These are phyloP conservation scores for Tholera decimalis DNA, from an alignment of 2,888 invertebrate genomes.

Conservation along the genomic window DNA sequence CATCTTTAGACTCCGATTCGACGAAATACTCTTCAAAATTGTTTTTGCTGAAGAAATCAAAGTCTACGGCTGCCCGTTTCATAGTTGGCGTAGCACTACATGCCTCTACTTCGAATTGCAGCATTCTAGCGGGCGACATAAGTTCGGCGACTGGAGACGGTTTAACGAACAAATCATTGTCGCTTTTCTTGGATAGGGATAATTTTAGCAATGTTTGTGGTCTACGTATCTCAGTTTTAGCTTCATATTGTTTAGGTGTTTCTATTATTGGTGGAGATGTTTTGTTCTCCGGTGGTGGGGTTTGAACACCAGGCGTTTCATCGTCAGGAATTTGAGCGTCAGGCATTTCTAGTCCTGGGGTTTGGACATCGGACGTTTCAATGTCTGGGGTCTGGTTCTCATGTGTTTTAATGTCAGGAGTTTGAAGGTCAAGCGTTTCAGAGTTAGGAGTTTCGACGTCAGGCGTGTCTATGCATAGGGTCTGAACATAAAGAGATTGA, in stretches of 20 bases:
- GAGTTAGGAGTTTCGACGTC: conserved; percentile 28
- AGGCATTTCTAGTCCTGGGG: conserved; percentile 6
- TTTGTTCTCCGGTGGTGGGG: conserved; percentile 32
- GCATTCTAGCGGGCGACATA: conserved; percentile 88
- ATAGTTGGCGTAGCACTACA: conserved; percentile 85
- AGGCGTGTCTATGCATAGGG: conserved; percentile 49
- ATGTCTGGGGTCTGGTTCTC: conserved; percentile 30
- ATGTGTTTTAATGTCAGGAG: conserved; percentile 6
- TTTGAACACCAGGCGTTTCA: conserved; percentile 51
- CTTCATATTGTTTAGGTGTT: conserved; percentile 72
- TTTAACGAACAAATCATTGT: conserved; percentile 81
- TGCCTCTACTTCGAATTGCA: conserved; percentile 85
- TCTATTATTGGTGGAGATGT: conserved; percentile 73
- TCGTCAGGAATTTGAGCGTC: conserved; percentile 29
- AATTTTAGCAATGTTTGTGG: conserved; percentile 77
- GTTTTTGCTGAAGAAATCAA: conserved; percentile 85
- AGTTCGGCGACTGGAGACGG: conserved; percentile 83
- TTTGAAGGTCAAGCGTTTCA: conserved; percentile 51
- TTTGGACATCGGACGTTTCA: conserved; percentile 42
- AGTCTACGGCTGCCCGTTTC: conserved; percentile 86
- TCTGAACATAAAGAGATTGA: conserved; percentile 29
- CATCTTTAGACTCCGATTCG: conserved; percentile 67
- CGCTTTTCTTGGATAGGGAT: conserved; percentile 78
- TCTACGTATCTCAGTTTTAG: conserved; percentile 65
- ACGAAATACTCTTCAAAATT: conserved; percentile 81